Evolutionary conservation across 2,888 invertebrate species (phyloP), one percentile per base, ranked within the genome.

Genomic region (Piscicola geometra): DNA sequence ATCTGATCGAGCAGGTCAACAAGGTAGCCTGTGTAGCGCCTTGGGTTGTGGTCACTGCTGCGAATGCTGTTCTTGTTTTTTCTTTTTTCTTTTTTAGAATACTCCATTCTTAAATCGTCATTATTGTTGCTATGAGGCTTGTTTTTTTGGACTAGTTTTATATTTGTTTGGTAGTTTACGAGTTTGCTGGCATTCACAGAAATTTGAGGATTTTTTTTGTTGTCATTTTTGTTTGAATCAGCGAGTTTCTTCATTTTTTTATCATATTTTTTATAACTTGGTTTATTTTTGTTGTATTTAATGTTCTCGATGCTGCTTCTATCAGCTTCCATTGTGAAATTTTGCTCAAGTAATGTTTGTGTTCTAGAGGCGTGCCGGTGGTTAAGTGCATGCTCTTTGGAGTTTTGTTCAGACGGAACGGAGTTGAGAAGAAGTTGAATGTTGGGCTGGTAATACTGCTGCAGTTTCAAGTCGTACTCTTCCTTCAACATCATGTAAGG

Each of bases 1-100:
- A 80, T 56, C 66, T 76, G 52, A 28, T 78, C 67, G 60, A 78
- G 67, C 28, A 80, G 76, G 69, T 82, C 81, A 30, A 78, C 73
- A 18, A 79, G 75, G 76, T 67, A 79, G 3, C 79, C 79, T 21
- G 76, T 67, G 70, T 79, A 79, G 36, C 66, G 35, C 36, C 41
- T n/a, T 18, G 25, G 35, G 25, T 76, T 56, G 28, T 30, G 15
- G 25, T 18, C n/a, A 28, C n/a, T 18, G 25, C 9, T 18, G 15
- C n/a, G 9, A 25, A 64, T 64, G 25, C 30, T 64, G 12, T 64
- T 9, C 9, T 64, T 64, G 25, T 64, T 21, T n/a, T 50, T 50
- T 15, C 52, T 66, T 9, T 72, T 64, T n/a, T n/a, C n/a, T n/a
- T n/a, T n/a, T n/a, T n/a, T n/a, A n/a, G n/a, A n/a, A n/a, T n/a